Evolutionary conservation across 2,113 vertebrate genomes (phyloP).

Genomic region (Puntigrus tetrazona): DNA sequence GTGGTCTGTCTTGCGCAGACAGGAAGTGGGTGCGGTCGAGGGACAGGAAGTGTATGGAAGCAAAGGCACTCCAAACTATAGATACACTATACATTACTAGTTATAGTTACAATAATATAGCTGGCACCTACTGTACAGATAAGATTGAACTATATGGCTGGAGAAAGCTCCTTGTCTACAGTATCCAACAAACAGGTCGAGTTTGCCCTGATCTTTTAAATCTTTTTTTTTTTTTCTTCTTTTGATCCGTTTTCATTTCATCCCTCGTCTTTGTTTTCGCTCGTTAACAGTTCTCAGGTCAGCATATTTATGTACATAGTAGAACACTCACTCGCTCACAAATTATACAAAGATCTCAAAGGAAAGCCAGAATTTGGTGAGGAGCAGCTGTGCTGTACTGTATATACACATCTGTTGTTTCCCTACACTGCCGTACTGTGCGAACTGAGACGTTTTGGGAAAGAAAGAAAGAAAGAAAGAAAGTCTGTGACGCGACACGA

Average conservation of each 20-base stretch:
- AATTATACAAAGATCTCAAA: constrained; percentile 77
- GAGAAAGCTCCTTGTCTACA: constrained; percentile 93
- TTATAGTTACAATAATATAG: constrained; percentile 99
- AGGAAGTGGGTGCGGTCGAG: constrained; percentile 45
- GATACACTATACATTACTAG: constrained; percentile 99
- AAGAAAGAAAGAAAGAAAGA: no score
- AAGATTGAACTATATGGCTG: constrained; percentile 99
- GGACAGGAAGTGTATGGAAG: constrained; percentile 84
- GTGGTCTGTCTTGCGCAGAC: constrained; percentile 45
- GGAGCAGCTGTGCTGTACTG: constrained; percentile 82
- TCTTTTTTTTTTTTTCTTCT: constrained; percentile 73
- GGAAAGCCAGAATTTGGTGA: constrained; percentile 94
- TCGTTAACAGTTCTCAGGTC: constrained; percentile 99
- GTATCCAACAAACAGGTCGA: constrained; percentile 93
- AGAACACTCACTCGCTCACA: constrained; percentile 77
- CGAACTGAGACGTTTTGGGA: constrained; percentile 61
- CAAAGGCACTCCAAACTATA: constrained; percentile 99
- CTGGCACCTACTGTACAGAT: constrained; percentile 96
- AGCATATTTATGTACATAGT: constrained; percentile 86
- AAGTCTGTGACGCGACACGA: constrained; percentile 51
- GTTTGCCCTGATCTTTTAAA: constrained; percentile 84
- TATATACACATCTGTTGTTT: constrained; percentile 53
- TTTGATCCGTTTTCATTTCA: constrained; percentile 47
- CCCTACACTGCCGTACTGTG: constrained; percentile 44
- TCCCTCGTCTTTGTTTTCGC: constrained; percentile 91